These are phyloP conservation scores for Mya arenaria DNA, from an alignment of 1,140 invertebrate genomes.

Conservation along the genomic window DNA sequence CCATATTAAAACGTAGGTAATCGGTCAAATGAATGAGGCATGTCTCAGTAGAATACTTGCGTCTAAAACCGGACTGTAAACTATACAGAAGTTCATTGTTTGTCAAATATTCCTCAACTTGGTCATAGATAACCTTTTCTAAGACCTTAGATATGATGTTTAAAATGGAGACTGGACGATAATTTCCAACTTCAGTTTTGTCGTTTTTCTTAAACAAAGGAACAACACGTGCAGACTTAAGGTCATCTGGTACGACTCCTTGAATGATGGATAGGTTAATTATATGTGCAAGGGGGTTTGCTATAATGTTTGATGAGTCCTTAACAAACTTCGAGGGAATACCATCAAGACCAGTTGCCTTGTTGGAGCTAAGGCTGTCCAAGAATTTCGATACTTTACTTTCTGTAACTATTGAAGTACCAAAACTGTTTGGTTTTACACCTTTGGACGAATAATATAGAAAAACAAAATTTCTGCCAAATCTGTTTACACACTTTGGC, in stretches of 20 bases:
- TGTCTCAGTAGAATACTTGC: conserved; percentile 28
- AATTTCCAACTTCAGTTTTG: conserved; percentile 31
- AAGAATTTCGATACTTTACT: conserved; percentile 1
- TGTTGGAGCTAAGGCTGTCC: not conserved
- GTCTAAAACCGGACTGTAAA: conserved; percentile 33
- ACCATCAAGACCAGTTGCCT: conserved; percentile 14
- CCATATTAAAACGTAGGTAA: conserved; percentile 13
- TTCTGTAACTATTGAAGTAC: conserved; percentile 5
- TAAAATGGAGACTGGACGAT: conserved; percentile 32
- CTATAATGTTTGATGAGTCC: not conserved
- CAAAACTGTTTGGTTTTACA: conserved; percentile 27
- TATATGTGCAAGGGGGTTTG: conserved; percentile 22
- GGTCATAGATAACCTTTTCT: conserved; percentile 35
- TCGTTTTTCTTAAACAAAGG: not conserved
- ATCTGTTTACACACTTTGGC: not conserved
- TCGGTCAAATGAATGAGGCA: conserved; percentile 31
- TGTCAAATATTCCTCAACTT: conserved; percentile 8
- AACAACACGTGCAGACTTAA: conserved; percentile 17
- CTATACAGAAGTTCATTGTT: conserved; percentile 11
- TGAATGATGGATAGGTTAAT: conserved; percentile 20
- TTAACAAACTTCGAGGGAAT: conserved; percentile 37
- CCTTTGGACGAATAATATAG: not conserved
- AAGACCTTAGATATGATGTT: conserved; percentile 24
- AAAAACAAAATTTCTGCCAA: conserved; percentile 5
- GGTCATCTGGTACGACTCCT: conserved; percentile 26